Evolutionary conservation across 2,113 vertebrate genomes (phyloP).

Genomic region (Stomatorhinus ivindoensis): DNA sequence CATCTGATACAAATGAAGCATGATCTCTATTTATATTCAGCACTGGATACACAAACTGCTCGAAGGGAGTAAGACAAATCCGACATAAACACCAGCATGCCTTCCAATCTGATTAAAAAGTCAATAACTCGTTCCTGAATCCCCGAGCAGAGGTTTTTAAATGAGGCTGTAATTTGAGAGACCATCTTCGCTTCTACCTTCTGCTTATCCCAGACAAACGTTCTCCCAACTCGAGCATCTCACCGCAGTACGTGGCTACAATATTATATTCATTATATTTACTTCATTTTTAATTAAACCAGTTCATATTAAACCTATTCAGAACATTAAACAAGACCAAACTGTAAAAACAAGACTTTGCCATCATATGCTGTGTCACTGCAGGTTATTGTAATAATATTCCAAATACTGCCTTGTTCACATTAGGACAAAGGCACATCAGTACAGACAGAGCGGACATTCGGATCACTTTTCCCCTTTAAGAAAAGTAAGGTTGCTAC

Average conservation of each 20-base stretch:
- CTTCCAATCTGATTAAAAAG: slow-evolving; percentile 12
- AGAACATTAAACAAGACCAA: neutral
- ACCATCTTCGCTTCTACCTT: neutral
- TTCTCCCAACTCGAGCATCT: neutral
- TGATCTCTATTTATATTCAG: slow-evolving; percentile 6
- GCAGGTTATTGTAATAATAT: neutral
- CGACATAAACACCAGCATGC: slow-evolving; percentile 9
- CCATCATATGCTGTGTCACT: neutral
- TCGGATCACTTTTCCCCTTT: neutral
- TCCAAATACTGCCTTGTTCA: neutral
- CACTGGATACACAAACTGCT: slow-evolving; percentile 1
- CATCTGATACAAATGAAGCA: neutral
- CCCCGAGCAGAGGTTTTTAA: neutral
- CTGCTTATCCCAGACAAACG: neutral
- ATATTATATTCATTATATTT: neutral
- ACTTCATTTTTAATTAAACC: neutral
- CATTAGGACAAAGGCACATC: neutral
- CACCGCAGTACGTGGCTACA: neutral
- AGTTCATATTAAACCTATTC: neutral
- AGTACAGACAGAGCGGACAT: neutral
- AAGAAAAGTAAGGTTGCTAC: neutral
- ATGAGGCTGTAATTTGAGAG: slow-evolving; percentile 8
- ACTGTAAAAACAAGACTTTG: neutral
- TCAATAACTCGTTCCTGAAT: slow-evolving; percentile 2
- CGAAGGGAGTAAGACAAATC: slow-evolving; percentile 9